Percentiles rank a stretch among this genome's conserved stretches.
phyloP scores from a whole-genome alignment of 2,797 vertebrate species.

The Liparis tanakae region DNA sequence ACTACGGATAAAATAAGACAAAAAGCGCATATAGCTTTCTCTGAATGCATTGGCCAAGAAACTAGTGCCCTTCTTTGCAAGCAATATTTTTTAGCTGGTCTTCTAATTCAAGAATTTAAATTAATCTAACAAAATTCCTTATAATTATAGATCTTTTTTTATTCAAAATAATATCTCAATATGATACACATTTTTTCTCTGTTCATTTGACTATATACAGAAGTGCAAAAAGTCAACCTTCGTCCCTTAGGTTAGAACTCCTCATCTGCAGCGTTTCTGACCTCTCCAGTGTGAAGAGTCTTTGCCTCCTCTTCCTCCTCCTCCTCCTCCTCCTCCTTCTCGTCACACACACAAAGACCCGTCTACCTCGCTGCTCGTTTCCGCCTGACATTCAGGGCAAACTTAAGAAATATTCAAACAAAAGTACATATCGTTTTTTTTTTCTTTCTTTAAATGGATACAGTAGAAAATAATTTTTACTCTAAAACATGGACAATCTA shows the following conservation, averaged over 20 bases:
- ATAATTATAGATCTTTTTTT: conserved; percentile 99
- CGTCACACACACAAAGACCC: conserved; percentile 73
- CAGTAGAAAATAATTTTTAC: conserved; percentile 99
- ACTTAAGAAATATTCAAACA: conserved; percentile 99
- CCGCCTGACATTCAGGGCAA: conserved; percentile 90
- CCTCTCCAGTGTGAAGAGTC: conserved; percentile 67
- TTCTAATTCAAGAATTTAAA: conserved; percentile 91
- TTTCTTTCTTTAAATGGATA: conserved; percentile 90
- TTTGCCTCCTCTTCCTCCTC: conserved; percentile 65
- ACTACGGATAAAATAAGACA: conserved; percentile 93
- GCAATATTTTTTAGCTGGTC: conserved; percentile 95
- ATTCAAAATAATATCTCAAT: conserved; percentile 99
- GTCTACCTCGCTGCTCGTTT: conserved; percentile 79
- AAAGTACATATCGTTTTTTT: conserved; percentile 86
- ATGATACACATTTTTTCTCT: conserved; percentile 99
- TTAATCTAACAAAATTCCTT: conserved; percentile 99
- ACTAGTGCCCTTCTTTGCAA: conserved; percentile 97
- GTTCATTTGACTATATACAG: conserved; percentile 99
- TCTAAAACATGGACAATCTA: conserved; percentile 96
- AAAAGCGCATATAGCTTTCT: conserved; percentile 90
- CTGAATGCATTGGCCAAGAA: conserved; percentile 88
- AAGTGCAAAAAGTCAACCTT: conserved; percentile 99
- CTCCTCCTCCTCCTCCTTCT: conserved; percentile 69
- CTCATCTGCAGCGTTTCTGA: conserved; percentile 92
- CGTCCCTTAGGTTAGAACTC: conserved; percentile 93